Base-by-base conservation (phyloP, 2,888 invertebrate species). In the Hypselothyrea guttata region DNA sequence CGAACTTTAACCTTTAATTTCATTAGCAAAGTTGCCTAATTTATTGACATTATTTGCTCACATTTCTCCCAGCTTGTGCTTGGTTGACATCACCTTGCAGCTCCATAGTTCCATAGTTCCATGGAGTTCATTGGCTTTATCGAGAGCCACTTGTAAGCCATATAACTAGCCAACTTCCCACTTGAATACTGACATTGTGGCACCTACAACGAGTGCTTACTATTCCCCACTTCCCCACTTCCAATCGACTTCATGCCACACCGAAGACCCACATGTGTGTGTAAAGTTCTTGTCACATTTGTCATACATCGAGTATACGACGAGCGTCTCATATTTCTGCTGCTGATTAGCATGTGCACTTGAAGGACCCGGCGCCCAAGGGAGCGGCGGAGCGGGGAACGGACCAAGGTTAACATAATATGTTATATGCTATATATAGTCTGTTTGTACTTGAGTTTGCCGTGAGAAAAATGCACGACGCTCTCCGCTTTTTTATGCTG, bases 221-320 rank as follows among this genome's bases (percentile, higher is more conserved):
- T 4, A 5, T 22, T 4, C 22, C 22, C 22, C 22, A 22, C 3
- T 22, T 4, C 22, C 22, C 22, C 22, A 22, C 22, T 22, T 22
- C 22, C 22, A 22, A 22, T 22, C 22, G 22, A 22, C 46, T 46
- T 46, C 33, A 46, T 40, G 52, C 56, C 47, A 18, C 45, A 52
- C 63, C 55, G 76, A 76, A 76, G 76, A 74, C 76, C 18, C 81
- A 76, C 75, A 76, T 81, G 76, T 81, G 76, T 74, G 38, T 53
- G 40, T 34, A 15, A 34, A 9, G 44, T 49, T 74, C 54, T 64
- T 57, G 59, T 52, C 58, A 52, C 81, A 73, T 49, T 57, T 79
- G 79, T 67, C 75, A 71, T 52, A 54, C 9, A n/a, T n/a, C n/a
- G n/a, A n/a, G 22, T 22, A 22, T 22, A 45, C 31, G 45, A 37